Conservation (phyloP, 2,888 invertebrate genomes). For the Pterostichus madidus region DNA sequence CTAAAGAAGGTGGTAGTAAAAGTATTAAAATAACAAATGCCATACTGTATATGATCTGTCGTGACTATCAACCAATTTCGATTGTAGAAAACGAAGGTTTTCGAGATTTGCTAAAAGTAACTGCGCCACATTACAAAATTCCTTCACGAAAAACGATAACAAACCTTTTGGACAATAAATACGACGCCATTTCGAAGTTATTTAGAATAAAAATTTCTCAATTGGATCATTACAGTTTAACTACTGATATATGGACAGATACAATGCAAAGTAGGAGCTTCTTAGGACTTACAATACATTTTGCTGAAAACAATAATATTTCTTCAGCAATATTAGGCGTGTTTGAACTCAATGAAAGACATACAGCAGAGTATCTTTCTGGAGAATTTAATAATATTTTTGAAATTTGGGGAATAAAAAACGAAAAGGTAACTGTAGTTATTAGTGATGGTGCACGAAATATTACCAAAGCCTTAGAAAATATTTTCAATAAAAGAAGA, state of each 20-base stretch:
- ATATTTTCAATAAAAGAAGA: conserved; percentile 67
- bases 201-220: conserved; percentile 65
- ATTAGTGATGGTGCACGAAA: conserved; percentile 67
- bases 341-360: conserved; percentile 65
- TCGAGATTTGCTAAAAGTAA: conserved; percentile 30
- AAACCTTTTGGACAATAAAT: conserved; percentile 40
- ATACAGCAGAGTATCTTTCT: conserved; percentile 67
- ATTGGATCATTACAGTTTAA: conserved; percentile 63
- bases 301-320: too few relatives aligned
- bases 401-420: conserved; percentile 62
- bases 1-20: conserved; percentile 50
- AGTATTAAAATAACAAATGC: conserved; percentile 46
- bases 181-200: conserved; percentile 50
- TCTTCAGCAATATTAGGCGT: too few relatives aligned
- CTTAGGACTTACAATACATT: conserved; percentile 66
- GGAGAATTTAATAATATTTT: conserved; percentile 56
- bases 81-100: conserved; percentile 68
- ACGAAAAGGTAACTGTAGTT: conserved; percentile 66
- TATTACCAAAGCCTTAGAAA: conserved; percentile 69
- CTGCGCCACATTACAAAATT: conserved; percentile 41
- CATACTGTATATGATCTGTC: conserved; percentile 50
- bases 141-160: conserved; percentile 54
- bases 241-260: conserved; percentile 68
- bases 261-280: conserved; percentile 67
- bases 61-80: conserved; percentile 68